Base-by-base conservation (phyloP, 1,140 invertebrate genomes). In the Danaus plexippus region DNA sequence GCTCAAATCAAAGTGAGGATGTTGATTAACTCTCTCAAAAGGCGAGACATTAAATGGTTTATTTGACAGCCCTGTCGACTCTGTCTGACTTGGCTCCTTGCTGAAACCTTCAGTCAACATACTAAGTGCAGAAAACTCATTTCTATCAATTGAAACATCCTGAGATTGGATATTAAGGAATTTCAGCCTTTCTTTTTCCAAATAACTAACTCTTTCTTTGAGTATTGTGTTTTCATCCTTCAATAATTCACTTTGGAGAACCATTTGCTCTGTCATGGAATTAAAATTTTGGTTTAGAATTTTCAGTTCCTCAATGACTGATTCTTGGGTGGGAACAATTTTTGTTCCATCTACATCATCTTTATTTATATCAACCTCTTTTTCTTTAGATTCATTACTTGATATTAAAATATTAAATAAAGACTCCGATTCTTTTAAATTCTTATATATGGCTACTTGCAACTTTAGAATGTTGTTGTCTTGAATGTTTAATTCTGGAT, bases 351-450 rank as follows among this genome's bases (percentile, higher is more conserved):
- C 69, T 10, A 57, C 58, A 45, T 85, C 53, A 82, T 75, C 71
- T 40, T 59, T 54, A 48, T 68, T 66, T 12, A 69, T 11, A 66
- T 52, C n/a, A 61, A 47, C 15, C 55, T 64, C 15, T 67, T 58
- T 58, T 54, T 77, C 76, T 57, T 52, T 53, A 41, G 56, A 64
- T 58, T 71, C 53, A 11, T 67, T 52, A 57, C 73, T 71, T 52
- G 67, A 73, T 6, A 78, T 66, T 43, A 90, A 71, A n/a, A 82
- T 61, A 11, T 83, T 75, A 15, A 90, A 66, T n/a, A 92, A 75
- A 57, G 88, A 88, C 64, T 92, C 91, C 12, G 90, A 89, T 69
- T 91, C 90, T 65, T 91, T 89, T 57, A 92, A 90, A 18, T 88
- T 88, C 76, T 81, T 89, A 63, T 88, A 90, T 71, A 90, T 90